Conservation (phyloP, 2,113 vertebrate genomes). For the Notothenia rossii region DNA sequence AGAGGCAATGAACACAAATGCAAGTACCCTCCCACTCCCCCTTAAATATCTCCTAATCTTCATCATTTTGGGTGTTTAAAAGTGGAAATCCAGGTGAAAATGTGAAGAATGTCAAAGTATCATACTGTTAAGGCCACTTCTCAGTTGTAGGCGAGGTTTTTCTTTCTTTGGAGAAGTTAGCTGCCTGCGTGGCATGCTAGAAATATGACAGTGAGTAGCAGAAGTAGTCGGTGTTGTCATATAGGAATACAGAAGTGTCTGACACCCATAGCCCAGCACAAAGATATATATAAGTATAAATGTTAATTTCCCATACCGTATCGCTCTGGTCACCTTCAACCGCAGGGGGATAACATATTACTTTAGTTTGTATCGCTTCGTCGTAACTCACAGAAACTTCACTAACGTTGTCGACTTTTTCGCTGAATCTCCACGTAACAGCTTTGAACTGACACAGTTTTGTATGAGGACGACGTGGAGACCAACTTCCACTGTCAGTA, state of each 20-base stretch:
- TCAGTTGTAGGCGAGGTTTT: constrained; percentile 9
- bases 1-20: constrained; percentile 91
- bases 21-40: constrained; percentile 90
- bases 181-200: constrained; percentile 80
- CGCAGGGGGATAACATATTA: constrained; percentile 1
- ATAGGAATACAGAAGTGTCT: neutral
- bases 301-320: constrained; percentile 17
- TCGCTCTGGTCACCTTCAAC: constrained; percentile 29
- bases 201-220: neutral
- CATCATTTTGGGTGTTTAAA: constrained; percentile 53
- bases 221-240: constrained; percentile 25
- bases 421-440: neutral
- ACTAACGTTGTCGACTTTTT: neutral
- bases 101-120: neutral
- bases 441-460: constrained; percentile 28
- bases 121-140: neutral
- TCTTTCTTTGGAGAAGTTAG: constrained; percentile 29
- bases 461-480: constrained; percentile 47
- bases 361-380: neutral
- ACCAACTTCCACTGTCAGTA: constrained; percentile 39
- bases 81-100: neutral
- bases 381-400: neutral
- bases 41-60: constrained; percentile 88
- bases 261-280: constrained; percentile 9
- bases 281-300: neutral